Base-by-base conservation (phyloP, 1,140 invertebrate genomes). In the Microplitis mediator region DNA sequence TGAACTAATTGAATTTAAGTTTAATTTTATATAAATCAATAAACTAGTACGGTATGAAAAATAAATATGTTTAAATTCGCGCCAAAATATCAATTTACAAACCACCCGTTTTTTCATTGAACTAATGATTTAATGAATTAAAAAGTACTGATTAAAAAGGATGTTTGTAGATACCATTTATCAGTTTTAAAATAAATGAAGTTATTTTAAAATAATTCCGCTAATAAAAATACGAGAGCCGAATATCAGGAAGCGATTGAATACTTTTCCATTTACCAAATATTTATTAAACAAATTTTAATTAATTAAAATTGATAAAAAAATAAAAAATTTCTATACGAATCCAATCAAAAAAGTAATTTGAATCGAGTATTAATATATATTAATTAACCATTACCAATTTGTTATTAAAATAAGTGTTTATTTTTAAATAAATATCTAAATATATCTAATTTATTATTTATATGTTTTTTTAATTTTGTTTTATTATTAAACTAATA, bases 311-410 rank as follows among this genome's bases (percentile, higher is more conserved):
- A n/a, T 54, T 14, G n/a, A 54, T 54, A 4, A 4, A 13, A 14
- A 11, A 54, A 14, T n/a, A 54, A 54, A 14, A 11, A 8, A 34
- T 3, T 1, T 13, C 2, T 11, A 31, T 60, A 5, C 50, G 56
- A 50, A 32, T 52, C 64, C 8, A 54, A 60, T 72, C 14, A 32
- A 58, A 58, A 6, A 35, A 74, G 76, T 80, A 77, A 79, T 81
- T 75, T 76, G 77, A 82, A 82, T 83, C 79, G 81, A 74, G 79
- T 76, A 23, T 80, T 79, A 79, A 78, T 80, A 72, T 62, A 71
- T 56, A 66, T 66, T 81, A 74, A 74, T 65, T 76, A 77, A 81
- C 81, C 80, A 78, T 78, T 79, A 82, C 81, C 82, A 81, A 77
- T 74, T 74, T 54, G 11, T 54, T 58, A n/a, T 34, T 32, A 45